These are phyloP conservation scores for Lasioglossum pauxillum DNA, from an alignment of 2,888 invertebrate species.

Conservation along the genomic window DNA sequence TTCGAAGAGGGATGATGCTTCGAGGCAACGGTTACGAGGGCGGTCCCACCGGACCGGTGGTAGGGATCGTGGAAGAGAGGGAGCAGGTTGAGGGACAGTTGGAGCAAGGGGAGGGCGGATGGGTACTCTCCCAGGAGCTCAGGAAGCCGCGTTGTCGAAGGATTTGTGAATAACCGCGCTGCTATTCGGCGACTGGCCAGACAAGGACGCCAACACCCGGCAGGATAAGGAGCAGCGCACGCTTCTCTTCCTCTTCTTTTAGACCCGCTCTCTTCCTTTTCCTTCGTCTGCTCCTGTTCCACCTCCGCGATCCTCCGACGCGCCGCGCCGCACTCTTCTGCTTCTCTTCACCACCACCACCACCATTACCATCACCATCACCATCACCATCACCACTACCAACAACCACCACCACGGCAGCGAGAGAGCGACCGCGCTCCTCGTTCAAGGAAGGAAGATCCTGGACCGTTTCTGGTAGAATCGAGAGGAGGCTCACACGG, in stretches of 20 bases:
- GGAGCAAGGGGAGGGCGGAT: conserved; percentile 59
- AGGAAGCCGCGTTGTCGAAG: conserved; percentile 82
- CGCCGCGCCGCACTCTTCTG: conserved; percentile 37
- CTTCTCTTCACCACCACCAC: conserved; percentile 41
- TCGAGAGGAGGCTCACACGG: conserved; percentile 68
- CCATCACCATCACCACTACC: conserved; percentile 53
- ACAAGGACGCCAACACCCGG: conserved; percentile 72
- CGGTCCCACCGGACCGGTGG: conserved; percentile 71
- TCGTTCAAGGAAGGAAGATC: conserved; percentile 68
- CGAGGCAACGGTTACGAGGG: conserved; percentile 75
- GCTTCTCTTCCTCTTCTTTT: conserved; percentile 77
- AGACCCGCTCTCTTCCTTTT: conserved; percentile 56
- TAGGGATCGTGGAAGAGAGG: conserved; percentile 68
- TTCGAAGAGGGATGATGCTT: conserved; percentile 80
- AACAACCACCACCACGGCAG: neutral
- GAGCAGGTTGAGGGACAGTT: conserved; percentile 61
- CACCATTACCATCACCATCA: conserved; percentile 56
- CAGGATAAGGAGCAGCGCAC: conserved; percentile 74
- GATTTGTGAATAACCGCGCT: conserved; percentile 82
- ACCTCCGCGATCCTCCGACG: conserved; percentile 51
- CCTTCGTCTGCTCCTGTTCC: conserved; percentile 67
- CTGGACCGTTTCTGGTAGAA: conserved; percentile 70
- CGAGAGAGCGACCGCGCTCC: conserved; percentile 26
- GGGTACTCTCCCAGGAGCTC: conserved; percentile 74
- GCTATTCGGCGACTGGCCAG: conserved; percentile 80